Evolutionary conservation across 2,113 vertebrate genomes (phyloP).

Genomic region (Boulengeromyrus knoepffleri): DNA sequence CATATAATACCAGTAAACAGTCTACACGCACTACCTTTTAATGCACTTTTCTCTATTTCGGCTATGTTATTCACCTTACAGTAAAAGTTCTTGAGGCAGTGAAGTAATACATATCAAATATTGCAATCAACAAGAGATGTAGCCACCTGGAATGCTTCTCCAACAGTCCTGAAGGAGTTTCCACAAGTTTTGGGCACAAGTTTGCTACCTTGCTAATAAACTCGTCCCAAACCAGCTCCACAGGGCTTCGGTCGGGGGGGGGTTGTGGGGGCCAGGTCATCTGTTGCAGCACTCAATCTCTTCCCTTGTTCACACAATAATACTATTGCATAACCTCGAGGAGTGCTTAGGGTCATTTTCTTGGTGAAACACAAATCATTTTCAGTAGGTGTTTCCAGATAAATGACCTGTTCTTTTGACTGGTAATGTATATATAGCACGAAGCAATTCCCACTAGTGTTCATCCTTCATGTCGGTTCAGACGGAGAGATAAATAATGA

Average conservation of each 20-base stretch:
- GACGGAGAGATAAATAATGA: not conserved
- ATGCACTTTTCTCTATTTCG: too few relatives aligned
- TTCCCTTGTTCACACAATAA: not conserved
- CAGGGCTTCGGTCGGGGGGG: not conserved
- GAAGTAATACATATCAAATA: too few relatives aligned
- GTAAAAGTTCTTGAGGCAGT: too few relatives aligned
- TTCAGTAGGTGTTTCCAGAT: not conserved
- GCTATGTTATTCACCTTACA: too few relatives aligned
- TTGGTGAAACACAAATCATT: not conserved
- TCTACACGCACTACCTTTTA: too few relatives aligned
- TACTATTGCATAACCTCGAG: not conserved
- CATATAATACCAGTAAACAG: not conserved
- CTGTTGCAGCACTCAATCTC: not conserved
- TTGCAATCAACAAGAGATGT: not conserved
- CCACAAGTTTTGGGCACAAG: not conserved
- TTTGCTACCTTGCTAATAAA: not conserved
- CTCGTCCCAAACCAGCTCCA: not conserved
- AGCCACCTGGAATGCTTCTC: not conserved
- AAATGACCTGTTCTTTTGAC: not conserved
- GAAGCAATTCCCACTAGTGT: not conserved
- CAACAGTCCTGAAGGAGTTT: not conserved
- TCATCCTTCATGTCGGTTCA: not conserved
- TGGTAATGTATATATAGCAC: not conserved
- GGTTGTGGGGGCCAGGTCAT: not conserved
- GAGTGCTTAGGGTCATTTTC: not conserved